Conservation (phyloP, 2,888 invertebrate genomes). For the Willowsia nigromaculata region DNA sequence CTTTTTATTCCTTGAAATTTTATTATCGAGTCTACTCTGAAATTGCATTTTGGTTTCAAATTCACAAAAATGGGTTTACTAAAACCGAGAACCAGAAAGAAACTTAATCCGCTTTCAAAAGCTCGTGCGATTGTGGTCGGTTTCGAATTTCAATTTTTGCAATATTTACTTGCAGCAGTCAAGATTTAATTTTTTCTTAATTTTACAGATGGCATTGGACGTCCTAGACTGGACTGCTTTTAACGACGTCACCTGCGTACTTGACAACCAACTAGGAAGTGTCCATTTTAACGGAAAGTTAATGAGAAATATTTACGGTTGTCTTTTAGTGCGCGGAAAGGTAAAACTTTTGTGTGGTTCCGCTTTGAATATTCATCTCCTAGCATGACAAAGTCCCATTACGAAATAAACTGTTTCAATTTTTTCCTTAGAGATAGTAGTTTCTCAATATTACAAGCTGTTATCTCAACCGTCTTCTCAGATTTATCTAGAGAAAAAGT, state of each 20-base stretch:
- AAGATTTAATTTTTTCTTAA: no score
- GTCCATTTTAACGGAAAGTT: conserved; percentile 77
- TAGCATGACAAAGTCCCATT: no score
- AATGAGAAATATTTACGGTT: conserved; percentile 75
- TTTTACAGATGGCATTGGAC: conserved; percentile 91
- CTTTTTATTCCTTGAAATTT: no score
- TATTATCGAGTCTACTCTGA: neutral
- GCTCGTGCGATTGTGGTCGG: conserved; percentile 44
- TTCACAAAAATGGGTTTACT: conserved; percentile 33
- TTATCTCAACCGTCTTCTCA: no score
- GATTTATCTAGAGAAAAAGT: no score
- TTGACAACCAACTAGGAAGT: conserved; percentile 76
- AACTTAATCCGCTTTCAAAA: conserved; percentile 25
- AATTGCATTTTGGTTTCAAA: neutral
- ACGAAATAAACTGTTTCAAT: no score
- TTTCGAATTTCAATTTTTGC: neutral
- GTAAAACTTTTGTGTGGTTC: no score
- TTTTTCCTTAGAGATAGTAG: no score
- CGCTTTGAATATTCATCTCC: no score
- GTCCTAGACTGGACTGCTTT: conserved; percentile 91
- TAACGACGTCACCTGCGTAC: conserved; percentile 76
- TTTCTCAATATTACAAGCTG: no score
- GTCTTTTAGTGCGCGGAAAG: conserved; percentile 78
- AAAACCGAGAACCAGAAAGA: neutral
- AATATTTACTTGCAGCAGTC: no score